Evolutionary conservation across 2,888 invertebrate genomes (phyloP).

Genomic region (Nymphalis c-album): DNA sequence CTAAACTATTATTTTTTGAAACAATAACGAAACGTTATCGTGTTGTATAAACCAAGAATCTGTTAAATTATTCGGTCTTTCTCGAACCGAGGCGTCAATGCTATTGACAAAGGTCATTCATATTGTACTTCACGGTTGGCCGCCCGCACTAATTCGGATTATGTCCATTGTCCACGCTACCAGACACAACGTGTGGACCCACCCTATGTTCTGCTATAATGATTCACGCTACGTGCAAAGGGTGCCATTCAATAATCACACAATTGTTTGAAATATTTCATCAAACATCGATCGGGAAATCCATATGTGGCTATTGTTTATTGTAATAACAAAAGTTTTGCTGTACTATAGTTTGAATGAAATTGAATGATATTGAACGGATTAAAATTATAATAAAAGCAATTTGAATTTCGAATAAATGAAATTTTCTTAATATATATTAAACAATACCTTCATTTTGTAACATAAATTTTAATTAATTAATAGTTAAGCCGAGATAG

Average conservation of each 20-base stretch:
- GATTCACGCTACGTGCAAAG: constrained; percentile 33
- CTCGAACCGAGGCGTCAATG: constrained; percentile 58
- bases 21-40: constrained; percentile 39
- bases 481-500: too few species aligned
- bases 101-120: constrained; percentile 77
- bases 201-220: constrained; percentile 20
- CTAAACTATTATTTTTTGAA: background rate
- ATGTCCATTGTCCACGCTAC: constrained; percentile 52
- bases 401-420: too few species aligned
- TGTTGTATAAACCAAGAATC: constrained; percentile 46
- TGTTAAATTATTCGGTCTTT: constrained; percentile 62
- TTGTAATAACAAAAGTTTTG: too few species aligned
- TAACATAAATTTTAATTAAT: too few species aligned
- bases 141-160: constrained; percentile 70
- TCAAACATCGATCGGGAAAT: constrained; percentile 18
- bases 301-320: background rate
- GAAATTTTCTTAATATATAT: too few species aligned
- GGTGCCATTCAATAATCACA: constrained; percentile 33
- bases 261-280: constrained; percentile 39
- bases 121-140: constrained; percentile 70
- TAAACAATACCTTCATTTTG: too few species aligned
- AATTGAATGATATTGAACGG: too few species aligned
- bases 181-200: constrained; percentile 26
- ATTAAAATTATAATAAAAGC: too few species aligned
- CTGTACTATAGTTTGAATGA: too few species aligned